Evolutionary conservation across 64 coral and sea anemone species (phyloP), one percentile per base, ranked within the genome.

Genomic region (Stylophora pistillata): DNA sequence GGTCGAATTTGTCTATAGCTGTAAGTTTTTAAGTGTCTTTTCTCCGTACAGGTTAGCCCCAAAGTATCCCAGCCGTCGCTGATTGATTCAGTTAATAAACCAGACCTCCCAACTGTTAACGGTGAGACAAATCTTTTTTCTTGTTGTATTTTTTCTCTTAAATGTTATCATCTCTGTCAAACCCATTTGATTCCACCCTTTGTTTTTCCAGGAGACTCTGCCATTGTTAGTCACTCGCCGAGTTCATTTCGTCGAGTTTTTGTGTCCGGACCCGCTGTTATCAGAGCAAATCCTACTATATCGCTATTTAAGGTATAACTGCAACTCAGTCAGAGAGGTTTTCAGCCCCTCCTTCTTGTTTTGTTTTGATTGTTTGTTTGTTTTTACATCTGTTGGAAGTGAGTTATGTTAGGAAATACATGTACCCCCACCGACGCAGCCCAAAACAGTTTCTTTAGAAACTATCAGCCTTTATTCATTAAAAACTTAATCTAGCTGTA

Each of bases 251-350:
- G 23, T 37, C 33, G 53, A 33, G 62, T 84, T 5, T 26, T 84
- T 5, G 61, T 12, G 27, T 84, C 80, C 54, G 80, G 80, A 7
- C 80, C 80, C 18, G 32, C 80, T 53, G 33, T 84, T 15, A 17
- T n/a, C 5, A 84, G 33, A 84, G 60, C 80, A 70, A 84, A 13
- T 26, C 63, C 80, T 16, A 34, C 80, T 53, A 23, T 84, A 52
- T 69, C 62, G 16, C 34, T 84, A 53, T 84, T 84, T 84, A 62
- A 84, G 80, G 80, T 83, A 84, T 84, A 18, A 61, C 17, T 32
- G 2, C 21, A 9, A 53, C n/a, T 15, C n/a, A 5, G 13, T 53
- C 20, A 76, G 15, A 14, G 20, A 27, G 26, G 21, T n/a, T 1
- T 30, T 10, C 12, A 71, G n/a, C n/a, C n/a, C n/a, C n/a, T n/a